Conservation (phyloP, 2,888 invertebrate species). For the Torymus texanus region DNA sequence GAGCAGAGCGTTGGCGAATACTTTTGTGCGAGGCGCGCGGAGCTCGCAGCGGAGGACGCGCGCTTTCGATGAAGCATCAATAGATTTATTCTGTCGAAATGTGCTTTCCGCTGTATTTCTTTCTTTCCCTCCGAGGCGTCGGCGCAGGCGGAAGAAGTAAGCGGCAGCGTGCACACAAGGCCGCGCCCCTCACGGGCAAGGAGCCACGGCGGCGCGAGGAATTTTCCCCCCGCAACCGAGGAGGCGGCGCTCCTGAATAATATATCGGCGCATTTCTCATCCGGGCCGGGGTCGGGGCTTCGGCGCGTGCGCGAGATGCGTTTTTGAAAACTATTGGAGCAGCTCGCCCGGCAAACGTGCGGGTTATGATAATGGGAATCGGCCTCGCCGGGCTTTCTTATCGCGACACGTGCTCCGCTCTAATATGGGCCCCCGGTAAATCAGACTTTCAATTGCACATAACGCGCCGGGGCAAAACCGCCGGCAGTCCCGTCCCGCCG, state of each 20-base stretch:
- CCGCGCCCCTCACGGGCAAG: not conserved
- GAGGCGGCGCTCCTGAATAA: slow-evolving; percentile 22
- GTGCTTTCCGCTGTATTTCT: not conserved
- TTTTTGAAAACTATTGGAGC: slow-evolving; percentile 41
- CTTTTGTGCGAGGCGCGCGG: not conserved
- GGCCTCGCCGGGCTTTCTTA: slow-evolving; percentile 33
- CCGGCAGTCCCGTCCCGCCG: too few relatives aligned
- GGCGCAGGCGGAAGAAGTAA: too few relatives aligned
- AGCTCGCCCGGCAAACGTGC: slow-evolving; percentile 3
- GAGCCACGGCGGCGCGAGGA: not conserved
- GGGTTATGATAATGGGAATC: slow-evolving; percentile 48
- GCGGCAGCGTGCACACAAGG: too few relatives aligned
- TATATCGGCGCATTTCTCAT: slow-evolving; percentile 45
- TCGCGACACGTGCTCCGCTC: slow-evolving; percentile 36
- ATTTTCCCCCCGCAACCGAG: not conserved
- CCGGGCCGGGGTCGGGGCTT: not conserved
- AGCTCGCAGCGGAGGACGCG: too few relatives aligned
- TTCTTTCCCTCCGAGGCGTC: not conserved
- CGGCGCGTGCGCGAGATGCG: slow-evolving; percentile 32
- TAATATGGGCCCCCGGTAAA: slow-evolving; percentile 26
- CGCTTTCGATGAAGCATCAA: not conserved
- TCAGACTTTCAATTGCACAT: slow-evolving; percentile 38
- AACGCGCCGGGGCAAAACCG: not conserved
- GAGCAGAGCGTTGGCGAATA: too few relatives aligned
- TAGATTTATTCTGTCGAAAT: slow-evolving; percentile 15